Evolutionary conservation across 2,888 invertebrate species (phyloP).

Genomic region (Phalera bucephala): DNA sequence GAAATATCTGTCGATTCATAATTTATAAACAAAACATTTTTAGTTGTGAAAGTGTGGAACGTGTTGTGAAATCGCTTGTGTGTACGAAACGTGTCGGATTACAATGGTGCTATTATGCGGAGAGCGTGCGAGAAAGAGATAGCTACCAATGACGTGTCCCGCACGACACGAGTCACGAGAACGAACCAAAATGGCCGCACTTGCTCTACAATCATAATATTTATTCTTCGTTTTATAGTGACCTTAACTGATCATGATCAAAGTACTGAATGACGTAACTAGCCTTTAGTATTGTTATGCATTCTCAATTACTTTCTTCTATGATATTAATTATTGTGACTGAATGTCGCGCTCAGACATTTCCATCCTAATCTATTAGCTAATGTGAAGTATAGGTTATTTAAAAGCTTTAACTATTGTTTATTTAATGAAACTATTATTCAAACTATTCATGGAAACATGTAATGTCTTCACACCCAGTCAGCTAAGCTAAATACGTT

Average conservation of each 20-base stretch:
- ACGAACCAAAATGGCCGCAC: slow-evolving; percentile 80
- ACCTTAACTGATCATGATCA: slow-evolving; percentile 80
- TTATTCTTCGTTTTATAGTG: slow-evolving; percentile 79
- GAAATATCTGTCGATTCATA: slow-evolving; percentile 79
- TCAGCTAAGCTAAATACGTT: slow-evolving; percentile 13
- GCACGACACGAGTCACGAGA: slow-evolving; percentile 79
- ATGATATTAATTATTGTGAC: slow-evolving; percentile 36
- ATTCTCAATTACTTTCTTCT: slow-evolving; percentile 41
- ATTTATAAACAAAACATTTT: slow-evolving; percentile 78
- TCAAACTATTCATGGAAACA: slow-evolving; percentile 26
- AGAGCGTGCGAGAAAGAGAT: slow-evolving; percentile 75
- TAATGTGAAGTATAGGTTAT: slow-evolving; percentile 28
- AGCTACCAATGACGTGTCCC: slow-evolving; percentile 77
- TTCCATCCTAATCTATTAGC: slow-evolving; percentile 46
- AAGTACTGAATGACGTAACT: slow-evolving; percentile 80
- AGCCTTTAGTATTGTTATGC: slow-evolving; percentile 58
- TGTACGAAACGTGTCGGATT: slow-evolving; percentile 81
- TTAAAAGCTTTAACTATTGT: slow-evolving; percentile 47
- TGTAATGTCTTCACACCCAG: slow-evolving; percentile 18
- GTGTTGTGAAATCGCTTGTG: slow-evolving; percentile 83
- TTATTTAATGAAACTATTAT: slow-evolving; percentile 30
- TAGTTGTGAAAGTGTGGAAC: slow-evolving; percentile 81
- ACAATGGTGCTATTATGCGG: slow-evolving; percentile 83
- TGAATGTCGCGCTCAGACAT: slow-evolving; percentile 46
- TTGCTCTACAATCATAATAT: slow-evolving; percentile 82